Evolutionary conservation across 2,888 invertebrate genomes (phyloP).

Genomic region (Rosalia funebris): DNA sequence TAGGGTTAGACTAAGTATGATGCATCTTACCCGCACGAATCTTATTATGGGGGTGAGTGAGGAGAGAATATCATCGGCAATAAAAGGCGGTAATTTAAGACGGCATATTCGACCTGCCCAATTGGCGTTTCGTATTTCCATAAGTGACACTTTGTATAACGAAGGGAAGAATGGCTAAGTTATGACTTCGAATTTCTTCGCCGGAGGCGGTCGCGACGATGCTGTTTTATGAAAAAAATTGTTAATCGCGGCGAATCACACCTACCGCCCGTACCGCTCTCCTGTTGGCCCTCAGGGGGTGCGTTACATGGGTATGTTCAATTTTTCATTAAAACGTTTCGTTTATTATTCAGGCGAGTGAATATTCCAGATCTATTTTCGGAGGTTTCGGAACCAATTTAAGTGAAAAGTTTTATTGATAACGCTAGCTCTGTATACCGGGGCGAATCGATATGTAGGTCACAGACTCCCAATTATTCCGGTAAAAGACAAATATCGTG

Average conservation of each 20-base stretch:
- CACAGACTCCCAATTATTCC: background rate
- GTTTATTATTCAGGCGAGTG: conserved; percentile 16
- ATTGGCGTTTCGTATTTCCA: conserved; percentile 40
- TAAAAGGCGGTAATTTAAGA: conserved; percentile 38
- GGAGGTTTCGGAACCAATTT: conserved; percentile 13
- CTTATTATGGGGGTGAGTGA: conserved; percentile 20
- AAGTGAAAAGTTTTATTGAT: conserved; percentile 16
- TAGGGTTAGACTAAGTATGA: no score
- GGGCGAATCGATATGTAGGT: conserved; percentile 1
- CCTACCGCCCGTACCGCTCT: no score
- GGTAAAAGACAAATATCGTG: background rate
- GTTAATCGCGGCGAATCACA: no score
- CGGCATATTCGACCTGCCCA: conserved; percentile 35
- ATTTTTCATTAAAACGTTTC: conserved; percentile 3
- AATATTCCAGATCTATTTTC: conserved; percentile 5
- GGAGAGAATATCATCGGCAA: conserved; percentile 38
- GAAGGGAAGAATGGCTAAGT: conserved; percentile 19
- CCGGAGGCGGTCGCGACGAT: no score
- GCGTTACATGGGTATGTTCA: no score
- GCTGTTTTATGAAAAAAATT: no score
- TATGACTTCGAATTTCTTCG: conserved; percentile 12
- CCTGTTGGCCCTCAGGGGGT: no score
- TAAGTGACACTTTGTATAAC: conserved; percentile 33
- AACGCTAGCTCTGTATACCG: conserved; percentile 10
- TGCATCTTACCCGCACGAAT: no score